Percentiles rank a stretch among this genome's conserved stretches.
Conservation (phyloP, 2,888 invertebrate species). For the Drosophila emarginata region DNA sequence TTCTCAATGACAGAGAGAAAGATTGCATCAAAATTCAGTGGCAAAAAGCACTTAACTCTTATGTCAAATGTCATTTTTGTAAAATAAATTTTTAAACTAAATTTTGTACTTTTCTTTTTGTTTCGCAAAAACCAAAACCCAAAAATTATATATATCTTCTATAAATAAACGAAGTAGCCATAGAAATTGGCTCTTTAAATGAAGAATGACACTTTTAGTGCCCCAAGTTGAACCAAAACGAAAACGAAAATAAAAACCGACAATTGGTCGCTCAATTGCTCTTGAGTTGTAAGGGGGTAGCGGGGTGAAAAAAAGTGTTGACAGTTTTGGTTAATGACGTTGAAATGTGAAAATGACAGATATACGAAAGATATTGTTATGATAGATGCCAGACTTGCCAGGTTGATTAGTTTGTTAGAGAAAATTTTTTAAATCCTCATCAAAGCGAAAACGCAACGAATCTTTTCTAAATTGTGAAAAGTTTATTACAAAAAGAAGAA, state of each 20-base stretch:
- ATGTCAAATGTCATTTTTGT: slow-evolving; percentile 59
- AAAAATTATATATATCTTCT: background rate
- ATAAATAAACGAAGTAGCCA: slow-evolving; percentile 21
- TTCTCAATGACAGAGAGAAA: slow-evolving; percentile 60
- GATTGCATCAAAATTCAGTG: slow-evolving; percentile 56
- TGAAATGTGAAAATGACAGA: slow-evolving; percentile 62
- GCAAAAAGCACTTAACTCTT: slow-evolving; percentile 54
- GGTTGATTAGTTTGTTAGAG: background rate
- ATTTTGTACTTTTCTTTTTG: slow-evolving; percentile 31
- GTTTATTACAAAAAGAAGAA: too few species aligned
- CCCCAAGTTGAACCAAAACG: slow-evolving; percentile 31
- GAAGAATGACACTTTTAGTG: slow-evolving; percentile 69
- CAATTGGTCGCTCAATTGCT: slow-evolving; percentile 32
- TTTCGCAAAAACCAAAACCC: slow-evolving; percentile 44
- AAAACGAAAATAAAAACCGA: slow-evolving; percentile 28
- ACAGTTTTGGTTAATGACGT: slow-evolving; percentile 49
- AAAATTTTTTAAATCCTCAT: background rate
- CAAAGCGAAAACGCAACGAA: background rate
- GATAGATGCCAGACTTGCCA: background rate
- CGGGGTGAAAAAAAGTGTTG: slow-evolving; percentile 43
- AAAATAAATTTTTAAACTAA: slow-evolving; percentile 5
- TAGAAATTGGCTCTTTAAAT: slow-evolving; percentile 61
- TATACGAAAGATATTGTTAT: slow-evolving; percentile 19
- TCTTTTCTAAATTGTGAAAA: background rate
- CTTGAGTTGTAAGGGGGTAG: slow-evolving; percentile 12